Conservation (phyloP, 2,797 vertebrate genomes). For the Chloroceryle amazona region DNA sequence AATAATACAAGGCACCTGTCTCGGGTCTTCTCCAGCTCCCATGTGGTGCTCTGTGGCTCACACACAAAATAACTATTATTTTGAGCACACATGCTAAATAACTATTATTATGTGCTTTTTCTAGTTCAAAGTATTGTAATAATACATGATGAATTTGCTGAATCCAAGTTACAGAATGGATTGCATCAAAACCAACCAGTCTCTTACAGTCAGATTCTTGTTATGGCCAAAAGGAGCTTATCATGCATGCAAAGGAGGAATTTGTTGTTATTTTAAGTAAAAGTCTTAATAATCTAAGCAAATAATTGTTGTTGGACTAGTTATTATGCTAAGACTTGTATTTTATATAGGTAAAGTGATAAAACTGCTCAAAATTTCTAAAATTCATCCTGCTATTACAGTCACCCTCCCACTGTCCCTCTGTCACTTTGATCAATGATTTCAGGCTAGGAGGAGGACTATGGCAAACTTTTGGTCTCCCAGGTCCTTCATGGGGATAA, state of each 20-base stretch:
- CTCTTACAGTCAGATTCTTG: not conserved
- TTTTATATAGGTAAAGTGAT: not conserved
- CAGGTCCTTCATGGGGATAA: not conserved
- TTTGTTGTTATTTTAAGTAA: not conserved
- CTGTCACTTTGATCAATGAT: not conserved
- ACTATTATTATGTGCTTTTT: not conserved
- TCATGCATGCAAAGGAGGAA: not conserved
- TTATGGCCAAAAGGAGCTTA: not conserved
- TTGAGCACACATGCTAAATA: not conserved
- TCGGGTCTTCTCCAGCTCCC: not conserved
- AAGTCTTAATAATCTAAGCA: not conserved
- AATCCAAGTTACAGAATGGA: not conserved
- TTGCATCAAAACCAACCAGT: not conserved
- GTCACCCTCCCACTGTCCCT: not conserved
- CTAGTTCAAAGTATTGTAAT: not conserved
- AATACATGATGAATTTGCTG: not conserved
- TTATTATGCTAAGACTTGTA: not conserved
- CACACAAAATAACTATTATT: not conserved
- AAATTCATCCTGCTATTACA: fast-evolving
- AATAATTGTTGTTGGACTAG: not conserved
- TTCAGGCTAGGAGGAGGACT: not conserved
- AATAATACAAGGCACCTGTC: not conserved
- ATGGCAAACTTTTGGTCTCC: fast-evolving
- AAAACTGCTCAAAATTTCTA: not conserved
- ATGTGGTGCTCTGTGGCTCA: not conserved